Base-by-base conservation (phyloP, 2,888 invertebrate species). In the Cyaniris semiargus region DNA sequence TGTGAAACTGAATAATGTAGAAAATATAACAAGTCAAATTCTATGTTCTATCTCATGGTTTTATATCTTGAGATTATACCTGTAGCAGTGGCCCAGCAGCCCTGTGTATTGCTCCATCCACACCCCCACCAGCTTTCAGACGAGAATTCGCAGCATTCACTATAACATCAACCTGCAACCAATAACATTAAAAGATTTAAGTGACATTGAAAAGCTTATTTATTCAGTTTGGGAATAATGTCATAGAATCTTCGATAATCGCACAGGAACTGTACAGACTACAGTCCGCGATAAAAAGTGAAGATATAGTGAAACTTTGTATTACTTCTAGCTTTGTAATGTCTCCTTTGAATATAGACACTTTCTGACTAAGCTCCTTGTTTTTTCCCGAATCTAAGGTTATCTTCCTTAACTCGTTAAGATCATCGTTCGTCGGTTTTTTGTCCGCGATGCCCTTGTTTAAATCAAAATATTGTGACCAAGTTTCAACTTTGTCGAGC, bases 41-140 rank as follows among this genome's bases (percentile, higher is more conserved):
- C 34, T 34, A 34, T 7, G 8, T 34, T 34, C 0, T 0, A 34
- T 1, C 34, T 34, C 7, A 34, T 7, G 34, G 34, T 7, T 7
- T 7, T 34, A 34, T 34, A 34, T 34, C 1, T 34, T 34, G 34
- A 34, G 34, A 34, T 34, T 34, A 34, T 34, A 92, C 94, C 88
- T 94, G 92, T 72, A 97, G 92, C 74, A 91, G 86, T 1, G 91
- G 88, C 3, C 98, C 98, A 56, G 98, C 98, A 0, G 96, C 97
- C 79, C 95, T 89, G 85, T 98, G 98, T 83, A 98, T 98, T 7
- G 97, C 98, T 58, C 98, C 98, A 90, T 98, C 98, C 27, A 98
- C 98, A 87, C 98, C 98, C 44, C 98, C 98, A 34, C 98, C 98
- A 8, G 97, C 97, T 74, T 95, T 87, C 70, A 98, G 90, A 27